These are phyloP conservation scores for Leuctra nigra DNA, from an alignment of 2,888 invertebrate genomes.

Conservation along the genomic window DNA sequence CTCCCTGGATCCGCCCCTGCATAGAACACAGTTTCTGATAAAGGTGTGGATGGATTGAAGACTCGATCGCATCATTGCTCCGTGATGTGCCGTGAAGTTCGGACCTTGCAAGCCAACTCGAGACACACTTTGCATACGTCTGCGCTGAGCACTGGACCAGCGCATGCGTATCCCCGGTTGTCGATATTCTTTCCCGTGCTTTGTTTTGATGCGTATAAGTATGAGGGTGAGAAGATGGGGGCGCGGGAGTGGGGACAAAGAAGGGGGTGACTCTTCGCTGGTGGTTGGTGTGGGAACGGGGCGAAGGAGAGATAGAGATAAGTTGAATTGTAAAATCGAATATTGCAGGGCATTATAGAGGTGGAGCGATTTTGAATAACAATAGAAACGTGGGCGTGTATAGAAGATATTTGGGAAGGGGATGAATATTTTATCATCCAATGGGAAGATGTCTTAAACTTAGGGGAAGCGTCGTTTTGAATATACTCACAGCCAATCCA, in stretches of 20 bases:
- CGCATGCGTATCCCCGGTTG: background rate
- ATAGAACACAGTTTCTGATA: too few species aligned
- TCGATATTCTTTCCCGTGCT: slow-evolving; percentile 1
- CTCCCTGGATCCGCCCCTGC: too few species aligned
- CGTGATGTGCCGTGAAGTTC: too few species aligned
- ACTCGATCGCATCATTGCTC: too few species aligned
- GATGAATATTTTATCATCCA: slow-evolving; percentile 28
- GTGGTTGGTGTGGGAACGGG: background rate
- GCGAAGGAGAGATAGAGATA: background rate
- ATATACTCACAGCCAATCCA: slow-evolving; percentile 11
- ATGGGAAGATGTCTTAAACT: slow-evolving; percentile 11
- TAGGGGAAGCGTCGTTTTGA: background rate
- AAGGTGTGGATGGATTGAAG: too few species aligned
- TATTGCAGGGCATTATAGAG: background rate
- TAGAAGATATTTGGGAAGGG: slow-evolving; percentile 17
- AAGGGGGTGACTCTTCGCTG: background rate
- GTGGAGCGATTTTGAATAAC: slow-evolving; percentile 25
- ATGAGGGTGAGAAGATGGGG: background rate
- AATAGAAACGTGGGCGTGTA: slow-evolving; percentile 21
- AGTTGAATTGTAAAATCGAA: slow-evolving; percentile 19
- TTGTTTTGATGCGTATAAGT: slow-evolving; percentile 1
- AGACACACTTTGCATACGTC: background rate
- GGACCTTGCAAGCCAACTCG: too few species aligned
- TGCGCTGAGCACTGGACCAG: background rate
- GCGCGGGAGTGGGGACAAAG: background rate